Conservation (phyloP, 2,113 vertebrate genomes). For the Scytalopus superciliaris region DNA sequence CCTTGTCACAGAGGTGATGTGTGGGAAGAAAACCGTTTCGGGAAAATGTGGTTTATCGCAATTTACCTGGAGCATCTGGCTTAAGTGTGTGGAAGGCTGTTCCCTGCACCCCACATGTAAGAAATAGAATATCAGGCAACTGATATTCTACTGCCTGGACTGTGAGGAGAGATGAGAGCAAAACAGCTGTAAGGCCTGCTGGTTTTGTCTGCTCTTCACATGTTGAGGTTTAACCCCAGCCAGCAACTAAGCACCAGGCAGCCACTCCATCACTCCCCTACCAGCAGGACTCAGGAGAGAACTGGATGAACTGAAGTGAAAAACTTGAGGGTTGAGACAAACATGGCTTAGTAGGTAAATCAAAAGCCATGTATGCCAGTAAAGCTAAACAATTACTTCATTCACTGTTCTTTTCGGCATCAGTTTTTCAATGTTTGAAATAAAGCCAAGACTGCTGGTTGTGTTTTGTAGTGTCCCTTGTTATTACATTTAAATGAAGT, state of each 20-base stretch:
- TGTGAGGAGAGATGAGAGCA: background rate
- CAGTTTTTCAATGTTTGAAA: background rate
- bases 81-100: no score
- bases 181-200: background rate
- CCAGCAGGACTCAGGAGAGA: background rate
- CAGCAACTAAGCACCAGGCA: background rate
- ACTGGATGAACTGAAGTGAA: background rate
- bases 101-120: no score
- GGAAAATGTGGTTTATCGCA: background rate
- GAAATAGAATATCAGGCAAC: no score
- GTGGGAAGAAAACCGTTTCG: background rate
- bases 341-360: background rate
- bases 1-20: background rate
- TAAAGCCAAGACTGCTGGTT: background rate
- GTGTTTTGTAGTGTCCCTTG: background rate
- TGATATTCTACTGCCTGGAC: slow-evolving; percentile 69
- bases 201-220: background rate
- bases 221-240: background rate
- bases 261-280: background rate
- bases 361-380: background rate
- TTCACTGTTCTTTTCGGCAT: background rate
- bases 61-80: no score
- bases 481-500: background rate
- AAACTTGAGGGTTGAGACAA: background rate
- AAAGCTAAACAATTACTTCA: background rate